phyloP scores from a whole-genome alignment of 2,113 vertebrate species.

The Orientallactaga bullata region DNA sequence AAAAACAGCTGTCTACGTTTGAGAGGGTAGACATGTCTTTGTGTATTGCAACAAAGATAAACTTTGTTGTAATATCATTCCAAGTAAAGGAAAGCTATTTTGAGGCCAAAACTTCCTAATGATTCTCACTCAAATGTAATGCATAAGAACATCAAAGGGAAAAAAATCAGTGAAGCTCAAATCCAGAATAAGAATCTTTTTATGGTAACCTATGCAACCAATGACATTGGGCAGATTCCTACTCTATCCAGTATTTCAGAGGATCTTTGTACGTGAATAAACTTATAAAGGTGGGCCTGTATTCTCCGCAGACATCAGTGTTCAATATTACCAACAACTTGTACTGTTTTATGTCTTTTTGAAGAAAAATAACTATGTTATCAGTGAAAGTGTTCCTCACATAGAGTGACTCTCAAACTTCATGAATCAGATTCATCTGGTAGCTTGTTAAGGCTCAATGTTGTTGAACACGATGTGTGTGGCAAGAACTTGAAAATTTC shows the following conservation, averaged over 20 bases:
- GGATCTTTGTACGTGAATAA: background rate
- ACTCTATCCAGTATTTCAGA: background rate
- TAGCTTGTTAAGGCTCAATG: background rate
- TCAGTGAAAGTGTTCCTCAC: background rate
- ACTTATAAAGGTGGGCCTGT: fast-evolving
- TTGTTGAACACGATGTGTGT: background rate
- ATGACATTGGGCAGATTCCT: background rate
- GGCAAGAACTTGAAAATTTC: background rate
- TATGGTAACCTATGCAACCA: background rate
- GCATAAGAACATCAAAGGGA: constrained; percentile 30
- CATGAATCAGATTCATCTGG: background rate
- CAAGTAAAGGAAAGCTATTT: background rate
- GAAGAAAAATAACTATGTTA: background rate
- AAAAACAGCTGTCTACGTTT: constrained; percentile 45
- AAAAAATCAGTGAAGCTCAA: constrained; percentile 23
- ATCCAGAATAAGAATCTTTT: constrained; percentile 9
- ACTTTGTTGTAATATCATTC: background rate
- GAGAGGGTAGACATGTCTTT: constrained; percentile 37
- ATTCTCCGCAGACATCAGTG: background rate
- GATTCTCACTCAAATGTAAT: constrained; percentile 41
- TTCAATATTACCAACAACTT: background rate
- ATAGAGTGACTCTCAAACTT: background rate
- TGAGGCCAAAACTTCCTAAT: background rate
- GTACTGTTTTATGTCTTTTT: background rate
- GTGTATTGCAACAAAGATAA: constrained; percentile 17